Evolutionary conservation across 2,888 invertebrate species (phyloP).

Genomic region (Drosophila gaucha): DNA sequence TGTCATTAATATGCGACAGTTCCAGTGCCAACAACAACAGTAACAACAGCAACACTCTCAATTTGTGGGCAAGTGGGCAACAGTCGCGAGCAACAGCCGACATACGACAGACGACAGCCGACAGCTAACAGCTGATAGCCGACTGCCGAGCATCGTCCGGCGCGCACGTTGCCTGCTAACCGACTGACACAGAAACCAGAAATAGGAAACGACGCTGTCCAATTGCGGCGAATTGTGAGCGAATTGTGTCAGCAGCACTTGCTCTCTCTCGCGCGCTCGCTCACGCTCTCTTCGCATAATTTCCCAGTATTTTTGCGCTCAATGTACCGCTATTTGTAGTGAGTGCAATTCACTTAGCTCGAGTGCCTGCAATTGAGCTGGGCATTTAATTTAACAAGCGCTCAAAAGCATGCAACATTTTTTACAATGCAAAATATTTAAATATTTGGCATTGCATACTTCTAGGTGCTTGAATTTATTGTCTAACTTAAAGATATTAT

Average conservation of each 20-base stretch:
- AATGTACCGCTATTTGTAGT: background rate
- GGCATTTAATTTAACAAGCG: conserved; percentile 12
- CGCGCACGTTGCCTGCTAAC: conserved; percentile 69
- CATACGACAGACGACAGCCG: conserved; percentile 15
- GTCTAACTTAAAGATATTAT: background rate
- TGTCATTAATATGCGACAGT: conserved; percentile 78
- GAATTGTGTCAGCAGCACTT: conserved; percentile 11
- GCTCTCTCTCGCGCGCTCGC: background rate
- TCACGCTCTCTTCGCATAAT: conserved; percentile 17
- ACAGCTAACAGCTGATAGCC: conserved; percentile 17
- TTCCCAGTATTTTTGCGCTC: conserved; percentile 66
- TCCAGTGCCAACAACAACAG: conserved; percentile 34
- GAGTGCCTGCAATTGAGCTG: conserved; percentile 16
- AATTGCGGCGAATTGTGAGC: conserved; percentile 41
- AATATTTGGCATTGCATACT: conserved; percentile 31
- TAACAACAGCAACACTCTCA: conserved; percentile 20
- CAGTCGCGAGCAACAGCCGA: conserved; percentile 9
- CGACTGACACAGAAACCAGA: conserved; percentile 76
- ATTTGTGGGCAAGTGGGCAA: conserved; percentile 27
- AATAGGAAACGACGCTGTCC: conserved; percentile 23
- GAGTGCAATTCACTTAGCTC: conserved; percentile 16
- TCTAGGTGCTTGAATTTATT: conserved; percentile 13
- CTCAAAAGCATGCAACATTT: conserved; percentile 32
- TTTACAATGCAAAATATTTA: conserved; percentile 9
- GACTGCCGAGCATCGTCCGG: conserved; percentile 33